Evolutionary conservation across 1,140 invertebrate genomes (phyloP).

Genomic region (Trichogramma pretiosum): DNA sequence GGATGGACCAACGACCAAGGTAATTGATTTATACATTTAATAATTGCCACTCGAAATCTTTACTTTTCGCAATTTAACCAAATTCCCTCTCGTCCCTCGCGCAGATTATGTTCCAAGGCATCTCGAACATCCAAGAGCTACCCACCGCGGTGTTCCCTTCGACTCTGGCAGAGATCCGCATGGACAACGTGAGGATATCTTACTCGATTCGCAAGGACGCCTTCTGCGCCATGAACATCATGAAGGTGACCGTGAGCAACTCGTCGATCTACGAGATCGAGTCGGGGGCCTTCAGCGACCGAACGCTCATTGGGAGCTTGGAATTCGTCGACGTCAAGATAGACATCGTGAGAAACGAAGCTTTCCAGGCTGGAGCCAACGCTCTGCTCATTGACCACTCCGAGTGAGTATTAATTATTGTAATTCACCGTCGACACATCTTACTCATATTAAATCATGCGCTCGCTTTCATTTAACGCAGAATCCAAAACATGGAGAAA

Average conservation of each 20-base stretch:
- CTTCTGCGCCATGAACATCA: constrained; percentile 56
- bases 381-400: constrained; percentile 59
- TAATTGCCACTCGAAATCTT: background rate
- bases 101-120: constrained; percentile 58
- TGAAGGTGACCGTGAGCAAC: constrained; percentile 53
- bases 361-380: constrained; percentile 54
- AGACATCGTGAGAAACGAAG: constrained; percentile 46
- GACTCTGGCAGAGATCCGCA: constrained; percentile 50
- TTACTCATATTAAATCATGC: too few species aligned
- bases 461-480: too few species aligned
- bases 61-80: background rate
- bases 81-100: too few species aligned
- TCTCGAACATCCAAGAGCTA: constrained; percentile 50
- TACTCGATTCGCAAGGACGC: constrained; percentile 50
- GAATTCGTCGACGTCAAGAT: constrained; percentile 53
- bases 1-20: constrained; percentile 52
- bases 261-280: constrained; percentile 52
- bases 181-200: constrained; percentile 51
- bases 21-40: too few species aligned
- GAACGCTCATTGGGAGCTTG: constrained; percentile 54
- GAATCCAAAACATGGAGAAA: too few species aligned
- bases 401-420: constrained; percentile 45
- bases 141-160: constrained; percentile 56
- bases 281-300: constrained; percentile 54
- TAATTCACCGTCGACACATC: background rate